phyloP scores from a whole-genome alignment of 2,797 vertebrate genomes.

The Eptatretus atami region DNA sequence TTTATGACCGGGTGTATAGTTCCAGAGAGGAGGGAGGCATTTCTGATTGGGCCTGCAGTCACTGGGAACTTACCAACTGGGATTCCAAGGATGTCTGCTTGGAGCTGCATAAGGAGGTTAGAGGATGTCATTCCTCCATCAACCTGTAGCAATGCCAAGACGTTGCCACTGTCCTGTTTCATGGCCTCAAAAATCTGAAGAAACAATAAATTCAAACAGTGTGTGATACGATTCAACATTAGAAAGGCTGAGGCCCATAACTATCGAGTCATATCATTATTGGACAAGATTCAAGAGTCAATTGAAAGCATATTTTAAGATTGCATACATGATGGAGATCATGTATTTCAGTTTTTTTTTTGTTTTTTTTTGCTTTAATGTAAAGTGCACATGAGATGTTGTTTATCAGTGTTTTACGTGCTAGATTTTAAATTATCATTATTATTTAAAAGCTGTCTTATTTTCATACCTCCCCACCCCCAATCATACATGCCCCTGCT shows the following conservation, averaged over 20 bases:
- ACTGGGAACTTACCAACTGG: conserved; percentile 39
- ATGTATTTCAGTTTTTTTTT: not conserved
- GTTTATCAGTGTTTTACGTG: too few relatives aligned
- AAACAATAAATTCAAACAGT: not conserved
- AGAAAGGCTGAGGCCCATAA: not conserved
- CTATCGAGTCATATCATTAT: too few relatives aligned
- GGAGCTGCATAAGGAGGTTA: conserved; percentile 72
- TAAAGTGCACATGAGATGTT: too few relatives aligned
- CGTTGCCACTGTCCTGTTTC: conserved; percentile 75
- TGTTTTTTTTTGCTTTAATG: too few relatives aligned
- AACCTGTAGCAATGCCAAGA: conserved; percentile 55
- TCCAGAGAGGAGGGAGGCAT: too few relatives aligned
- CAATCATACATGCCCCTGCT: too few relatives aligned
- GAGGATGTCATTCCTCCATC: conserved; percentile 92
- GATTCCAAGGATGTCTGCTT: conserved; percentile 79
- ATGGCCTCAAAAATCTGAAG: conserved; percentile 68
- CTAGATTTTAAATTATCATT: too few relatives aligned
- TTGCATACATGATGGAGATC: not conserved
- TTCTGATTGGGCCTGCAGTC: too few relatives aligned
- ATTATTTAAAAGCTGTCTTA: too few relatives aligned
- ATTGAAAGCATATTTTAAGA: conserved; percentile 4
- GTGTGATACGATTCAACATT: conserved; percentile 3
- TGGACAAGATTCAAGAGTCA: not conserved
- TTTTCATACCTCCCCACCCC: too few relatives aligned
- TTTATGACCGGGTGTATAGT: not conserved